Evolutionary conservation across 2,113 vertebrate species (phyloP), one percentile per base, ranked within the genome.

Genomic region (Mohoua ochrocephala): DNA sequence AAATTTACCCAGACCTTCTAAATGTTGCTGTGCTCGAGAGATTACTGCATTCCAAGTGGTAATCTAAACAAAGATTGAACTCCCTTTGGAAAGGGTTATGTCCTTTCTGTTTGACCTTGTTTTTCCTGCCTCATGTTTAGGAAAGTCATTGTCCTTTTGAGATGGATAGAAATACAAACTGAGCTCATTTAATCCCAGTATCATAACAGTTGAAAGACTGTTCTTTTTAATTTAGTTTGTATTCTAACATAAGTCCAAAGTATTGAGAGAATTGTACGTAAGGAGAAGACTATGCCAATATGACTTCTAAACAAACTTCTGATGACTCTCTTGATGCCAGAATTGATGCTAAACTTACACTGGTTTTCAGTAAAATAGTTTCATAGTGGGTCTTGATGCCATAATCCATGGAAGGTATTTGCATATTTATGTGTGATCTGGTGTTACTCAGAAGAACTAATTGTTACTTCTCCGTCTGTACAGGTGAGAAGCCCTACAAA

Each of bases 401-500:
- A 7, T 39, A 79, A 56, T 21, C 15, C 22, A 1, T 45, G 15
- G 39, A 21, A 24, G 17, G 10, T 63, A 9, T 86, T 79, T 84
- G 56, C 14, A 14, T 84, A 35, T 54, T 74, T 77, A 26, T 27
- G 13, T 76, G 45, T 73, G 52, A 59, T n/a, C 5, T n/a, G 41
- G 19, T 53, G 16, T 63, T 85, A 47, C 15, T 76, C 26, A 37
- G 44, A 49, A 35, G 47, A 59, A 45, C 33, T 86, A 19, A 53
- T 77, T 24, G 20, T 89, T 71, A 61, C n/a, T 52, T 84, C 69
- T 94, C 42, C 92, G 44, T 93, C 91, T 56, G 92, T n/a, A 64
- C 95, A 99, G 99, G 99, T 41, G 99, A 99, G 97, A 99, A 99
- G 91, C 99, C 99, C 21, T 99, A 99, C 97, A 98, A 98, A 91